Evolutionary conservation across 2,888 invertebrate genomes (phyloP).

Genomic region (Mechanitis mazaeus): DNA sequence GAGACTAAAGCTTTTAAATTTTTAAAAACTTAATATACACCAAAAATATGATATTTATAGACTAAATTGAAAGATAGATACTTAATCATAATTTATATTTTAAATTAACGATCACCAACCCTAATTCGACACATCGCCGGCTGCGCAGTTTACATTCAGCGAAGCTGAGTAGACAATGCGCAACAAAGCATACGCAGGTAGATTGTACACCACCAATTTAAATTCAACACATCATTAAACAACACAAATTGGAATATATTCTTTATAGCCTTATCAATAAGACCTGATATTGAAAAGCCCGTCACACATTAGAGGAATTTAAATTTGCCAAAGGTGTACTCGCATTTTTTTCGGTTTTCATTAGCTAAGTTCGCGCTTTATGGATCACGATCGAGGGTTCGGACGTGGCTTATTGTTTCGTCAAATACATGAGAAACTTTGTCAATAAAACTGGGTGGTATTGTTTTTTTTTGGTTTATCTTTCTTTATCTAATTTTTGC

Average conservation of each 20-base stretch:
- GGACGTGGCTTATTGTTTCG: constrained; percentile 71
- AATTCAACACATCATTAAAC: constrained; percentile 25
- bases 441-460: constrained; percentile 68
- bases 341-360: constrained; percentile 67
- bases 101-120: constrained; percentile 48
- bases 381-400: constrained; percentile 70
- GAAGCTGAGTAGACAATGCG: constrained; percentile 64
- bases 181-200: constrained; percentile 69
- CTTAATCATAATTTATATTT: constrained; percentile 12
- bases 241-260: constrained; percentile 32
- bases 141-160: constrained; percentile 65
- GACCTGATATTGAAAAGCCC: constrained; percentile 18
- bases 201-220: constrained; percentile 46
- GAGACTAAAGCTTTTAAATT: neutral
- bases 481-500: constrained; percentile 28
- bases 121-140: constrained; percentile 58
- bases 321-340: constrained; percentile 56
- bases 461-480: constrained; percentile 34
- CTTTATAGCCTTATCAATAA: constrained; percentile 26
- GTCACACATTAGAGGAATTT: constrained; percentile 3
- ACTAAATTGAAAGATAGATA: constrained; percentile 6
- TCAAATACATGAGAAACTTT: constrained; percentile 69
- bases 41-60: neutral
- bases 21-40: neutral
- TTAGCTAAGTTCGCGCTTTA: constrained; percentile 75